phyloP scores from a whole-genome alignment of 2,797 vertebrate species.

The Megalops cyprinoides region DNA sequence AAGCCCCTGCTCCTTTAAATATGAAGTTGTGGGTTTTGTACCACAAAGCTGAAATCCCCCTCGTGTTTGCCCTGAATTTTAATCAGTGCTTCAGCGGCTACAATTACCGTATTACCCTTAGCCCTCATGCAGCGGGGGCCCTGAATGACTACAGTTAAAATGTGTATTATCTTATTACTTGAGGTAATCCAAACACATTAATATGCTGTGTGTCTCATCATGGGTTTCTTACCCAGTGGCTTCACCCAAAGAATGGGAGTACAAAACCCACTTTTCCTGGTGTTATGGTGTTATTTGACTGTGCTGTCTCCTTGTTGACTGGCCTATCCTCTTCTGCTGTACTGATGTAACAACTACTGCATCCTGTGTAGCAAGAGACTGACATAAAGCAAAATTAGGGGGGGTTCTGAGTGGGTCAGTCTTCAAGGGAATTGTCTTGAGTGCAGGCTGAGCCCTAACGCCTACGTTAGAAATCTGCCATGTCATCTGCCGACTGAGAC shows the following conservation, averaged over 20 bases:
- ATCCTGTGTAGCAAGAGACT: not conserved
- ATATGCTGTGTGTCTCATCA: conserved; percentile 13
- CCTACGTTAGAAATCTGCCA: too few relatives aligned
- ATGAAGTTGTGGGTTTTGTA: conserved; percentile 36
- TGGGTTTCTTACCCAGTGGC: not conserved
- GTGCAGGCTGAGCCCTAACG: too few relatives aligned
- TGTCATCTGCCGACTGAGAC: too few relatives aligned
- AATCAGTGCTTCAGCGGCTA: conserved; percentile 34
- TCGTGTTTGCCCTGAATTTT: conserved; percentile 39
- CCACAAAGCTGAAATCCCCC: conserved; percentile 28
- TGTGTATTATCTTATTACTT: conserved; percentile 39
- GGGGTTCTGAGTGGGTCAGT: too few relatives aligned
- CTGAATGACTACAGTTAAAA: conserved; percentile 36
- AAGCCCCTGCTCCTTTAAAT: conserved; percentile 39
- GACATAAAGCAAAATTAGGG: too few relatives aligned
- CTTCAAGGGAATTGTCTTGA: too few relatives aligned
- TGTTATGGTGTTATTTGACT: conserved; percentile 1
- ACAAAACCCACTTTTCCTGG: not conserved
- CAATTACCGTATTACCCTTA: conserved; percentile 42
- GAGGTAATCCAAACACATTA: conserved; percentile 37
- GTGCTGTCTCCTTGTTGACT: not conserved
- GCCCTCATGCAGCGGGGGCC: conserved; percentile 29
- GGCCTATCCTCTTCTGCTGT: conserved; percentile 38
- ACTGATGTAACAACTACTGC: conserved; percentile 41
- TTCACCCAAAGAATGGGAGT: not conserved